These are phyloP conservation scores for Catotricha subobsoleta DNA, from an alignment of 2,888 invertebrate genomes.

Conservation along the genomic window DNA sequence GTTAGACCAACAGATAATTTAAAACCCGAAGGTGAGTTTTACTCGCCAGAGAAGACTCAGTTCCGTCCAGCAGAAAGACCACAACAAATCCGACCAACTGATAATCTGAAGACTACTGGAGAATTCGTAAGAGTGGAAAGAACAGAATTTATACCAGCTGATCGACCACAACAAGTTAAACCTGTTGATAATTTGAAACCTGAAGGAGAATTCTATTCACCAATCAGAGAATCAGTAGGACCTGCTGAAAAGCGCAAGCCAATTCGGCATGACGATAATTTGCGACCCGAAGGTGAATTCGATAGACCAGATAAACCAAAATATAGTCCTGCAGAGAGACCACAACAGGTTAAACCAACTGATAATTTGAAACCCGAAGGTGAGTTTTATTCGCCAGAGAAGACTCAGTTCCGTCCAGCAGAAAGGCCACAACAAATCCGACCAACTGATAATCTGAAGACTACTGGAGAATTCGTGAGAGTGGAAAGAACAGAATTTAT, in stretches of 20 bases:
- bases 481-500: conserved; percentile 11
- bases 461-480: conserved; percentile 36
- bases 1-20: conserved; percentile 35
- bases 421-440: conserved; percentile 31
- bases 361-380: conserved; percentile 42
- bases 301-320: conserved; percentile 21
- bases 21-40: conserved; percentile 39
- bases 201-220: conserved; percentile 32
- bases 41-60: conserved; percentile 25
- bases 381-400: conserved; percentile 27
- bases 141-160: conserved; percentile 27
- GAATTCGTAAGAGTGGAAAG: conserved; percentile 33
- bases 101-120: conserved; percentile 27
- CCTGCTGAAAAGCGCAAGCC: conserved; percentile 39
- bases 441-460: conserved; percentile 27
- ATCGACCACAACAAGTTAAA: neutral
- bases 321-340: conserved; percentile 32
- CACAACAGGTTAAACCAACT: conserved; percentile 36
- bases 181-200: conserved; percentile 21
- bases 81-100: conserved; percentile 27
- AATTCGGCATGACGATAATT: conserved; percentile 39
- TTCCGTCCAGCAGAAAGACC: conserved; percentile 30
- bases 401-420: conserved; percentile 28
- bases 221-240: conserved; percentile 32
- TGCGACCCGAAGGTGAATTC: conserved; percentile 36